These are phyloP conservation scores for Pipistrellus pipistrellus DNA, from an alignment of 2,797 vertebrate genomes.

Conservation along the genomic window DNA sequence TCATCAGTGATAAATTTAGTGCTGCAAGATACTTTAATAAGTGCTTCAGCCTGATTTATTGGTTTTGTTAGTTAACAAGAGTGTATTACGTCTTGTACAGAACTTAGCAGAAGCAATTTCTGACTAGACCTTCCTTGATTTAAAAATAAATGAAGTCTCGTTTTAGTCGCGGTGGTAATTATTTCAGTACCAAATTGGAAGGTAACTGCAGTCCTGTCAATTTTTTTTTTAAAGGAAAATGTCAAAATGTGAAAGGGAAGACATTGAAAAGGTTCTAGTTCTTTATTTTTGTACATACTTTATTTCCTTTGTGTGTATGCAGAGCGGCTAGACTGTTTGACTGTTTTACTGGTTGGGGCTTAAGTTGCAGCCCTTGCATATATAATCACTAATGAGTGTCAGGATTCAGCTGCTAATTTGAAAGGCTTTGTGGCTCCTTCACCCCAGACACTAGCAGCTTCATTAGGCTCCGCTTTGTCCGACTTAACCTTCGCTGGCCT, in stretches of 20 bases:
- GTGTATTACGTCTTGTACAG: constrained; percentile 75
- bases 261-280: neutral
- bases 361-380: constrained; percentile 59
- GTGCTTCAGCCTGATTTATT: constrained; percentile 82
- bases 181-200: constrained; percentile 76
- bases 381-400: constrained; percentile 71
- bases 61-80: constrained; percentile 81
- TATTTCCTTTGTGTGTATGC: constrained; percentile 51
- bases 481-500: constrained; percentile 84
- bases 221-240: constrained; percentile 42
- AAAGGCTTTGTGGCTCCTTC: constrained; percentile 78
- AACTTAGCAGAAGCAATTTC: constrained; percentile 80
- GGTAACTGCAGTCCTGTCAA: constrained; percentile 70
- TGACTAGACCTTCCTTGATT: constrained; percentile 77
- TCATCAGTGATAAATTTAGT: constrained; percentile 83
- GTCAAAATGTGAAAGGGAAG: constrained; percentile 60
- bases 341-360: constrained; percentile 71
- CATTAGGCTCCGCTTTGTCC: constrained; percentile 78
- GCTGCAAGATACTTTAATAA: constrained; percentile 78
- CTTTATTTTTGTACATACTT: constrained; percentile 57
- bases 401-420: constrained; percentile 62
- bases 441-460: constrained; percentile 76
- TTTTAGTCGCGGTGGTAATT: constrained; percentile 70
- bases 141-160: constrained; percentile 77
- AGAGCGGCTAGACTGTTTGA: constrained; percentile 60